These are phyloP conservation scores for Leucoma salicis DNA, from an alignment of 2,888 invertebrate species.

Conservation along the genomic window DNA sequence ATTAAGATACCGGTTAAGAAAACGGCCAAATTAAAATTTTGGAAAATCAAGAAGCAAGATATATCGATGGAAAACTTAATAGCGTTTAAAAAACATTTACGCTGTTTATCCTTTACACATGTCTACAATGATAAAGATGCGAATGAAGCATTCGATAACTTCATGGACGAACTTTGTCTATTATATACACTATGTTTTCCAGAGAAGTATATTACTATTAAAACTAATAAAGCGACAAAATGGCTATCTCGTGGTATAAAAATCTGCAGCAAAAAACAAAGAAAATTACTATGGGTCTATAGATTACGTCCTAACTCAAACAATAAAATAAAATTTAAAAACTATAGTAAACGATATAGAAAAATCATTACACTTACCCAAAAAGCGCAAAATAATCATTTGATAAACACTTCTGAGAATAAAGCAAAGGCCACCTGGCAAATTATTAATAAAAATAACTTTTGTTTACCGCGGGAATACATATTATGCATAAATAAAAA, in stretches of 20 bases:
- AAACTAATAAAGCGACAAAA: neutral
- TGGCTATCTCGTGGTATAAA: no score
- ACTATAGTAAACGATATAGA: neutral
- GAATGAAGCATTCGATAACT: neutral
- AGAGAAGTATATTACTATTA: neutral
- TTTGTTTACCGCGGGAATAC: neutral
- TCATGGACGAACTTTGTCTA: neutral
- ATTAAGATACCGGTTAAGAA: neutral
- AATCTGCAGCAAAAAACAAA: no score
- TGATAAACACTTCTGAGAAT: neutral
- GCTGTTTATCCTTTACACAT: no score
- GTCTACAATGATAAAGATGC: no score
- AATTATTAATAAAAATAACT: neutral
- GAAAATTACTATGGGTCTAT: no score
- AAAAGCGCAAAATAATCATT: neutral
- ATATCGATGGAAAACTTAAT: neutral
- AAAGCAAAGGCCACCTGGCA: neutral
- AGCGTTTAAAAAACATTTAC: no score
- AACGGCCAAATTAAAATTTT: neutral
- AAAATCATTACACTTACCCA: neutral
- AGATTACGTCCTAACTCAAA: no score
- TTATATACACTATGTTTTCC: neutral
- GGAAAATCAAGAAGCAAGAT: neutral
- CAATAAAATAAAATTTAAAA: no score
- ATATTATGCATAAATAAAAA: neutral